Evolutionary conservation across 2,888 invertebrate genomes (phyloP).

Genomic region (Crepidodera aurea): DNA sequence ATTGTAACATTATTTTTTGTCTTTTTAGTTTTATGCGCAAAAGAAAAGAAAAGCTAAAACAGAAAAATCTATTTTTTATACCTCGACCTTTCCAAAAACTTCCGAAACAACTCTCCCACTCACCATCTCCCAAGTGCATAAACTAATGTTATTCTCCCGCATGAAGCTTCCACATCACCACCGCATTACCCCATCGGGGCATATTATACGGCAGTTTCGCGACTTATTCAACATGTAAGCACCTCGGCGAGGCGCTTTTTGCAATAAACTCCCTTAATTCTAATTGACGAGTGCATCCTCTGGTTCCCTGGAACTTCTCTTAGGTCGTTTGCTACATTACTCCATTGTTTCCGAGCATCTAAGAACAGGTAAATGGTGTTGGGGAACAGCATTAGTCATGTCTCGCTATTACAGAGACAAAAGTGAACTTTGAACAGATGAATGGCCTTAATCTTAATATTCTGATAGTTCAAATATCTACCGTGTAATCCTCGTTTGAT

Average conservation of each 20-base stretch:
- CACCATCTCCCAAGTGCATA: conserved; percentile 7
- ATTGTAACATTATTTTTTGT: too few species aligned
- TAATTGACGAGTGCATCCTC: conserved; percentile 42
- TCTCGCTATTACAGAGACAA: background rate
- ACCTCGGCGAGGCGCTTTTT: conserved; percentile 36
- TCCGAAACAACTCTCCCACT: background rate
- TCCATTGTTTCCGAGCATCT: conserved; percentile 15
- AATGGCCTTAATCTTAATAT: background rate
- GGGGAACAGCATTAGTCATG: conserved; percentile 3
- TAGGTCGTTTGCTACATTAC: conserved; percentile 17
- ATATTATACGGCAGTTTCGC: conserved; percentile 43
- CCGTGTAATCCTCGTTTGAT: too few species aligned
- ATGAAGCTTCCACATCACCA: conserved; percentile 9
- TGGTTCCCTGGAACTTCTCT: conserved; percentile 7
- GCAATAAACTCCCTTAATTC: conserved; percentile 39
- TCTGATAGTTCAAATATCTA: background rate
- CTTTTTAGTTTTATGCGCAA: too few species aligned
- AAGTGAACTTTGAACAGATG: background rate
- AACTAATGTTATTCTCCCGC: background rate
- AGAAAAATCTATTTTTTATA: too few species aligned
- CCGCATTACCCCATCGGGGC: conserved; percentile 42
- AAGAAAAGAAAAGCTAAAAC: too few species aligned
- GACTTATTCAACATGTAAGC: conserved; percentile 31
- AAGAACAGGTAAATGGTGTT: conserved; percentile 8
- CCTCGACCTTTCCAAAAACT: conserved; percentile 10